Conservation (phyloP, 1,140 invertebrate genomes). For the Ridgeia piscesae region DNA sequence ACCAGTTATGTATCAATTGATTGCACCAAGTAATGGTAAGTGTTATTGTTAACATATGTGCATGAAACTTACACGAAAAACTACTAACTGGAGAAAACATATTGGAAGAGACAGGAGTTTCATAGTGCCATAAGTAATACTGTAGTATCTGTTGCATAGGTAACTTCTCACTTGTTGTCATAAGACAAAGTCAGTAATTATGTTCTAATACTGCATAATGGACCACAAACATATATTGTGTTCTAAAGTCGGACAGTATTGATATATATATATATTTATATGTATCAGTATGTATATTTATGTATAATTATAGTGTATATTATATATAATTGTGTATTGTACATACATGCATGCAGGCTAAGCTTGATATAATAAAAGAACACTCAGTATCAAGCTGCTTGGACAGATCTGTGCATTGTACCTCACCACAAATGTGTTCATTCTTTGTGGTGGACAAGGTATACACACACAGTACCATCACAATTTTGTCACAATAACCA, state of each 20-base stretch:
- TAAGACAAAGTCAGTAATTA: background rate
- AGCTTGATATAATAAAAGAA: too few species aligned
- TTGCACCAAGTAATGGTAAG: too few species aligned
- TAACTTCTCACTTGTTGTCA: background rate
- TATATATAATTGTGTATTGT: too few species aligned
- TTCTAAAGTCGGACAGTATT: background rate
- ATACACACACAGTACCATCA: too few species aligned
- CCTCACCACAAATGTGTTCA: too few species aligned
- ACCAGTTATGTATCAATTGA: too few species aligned
- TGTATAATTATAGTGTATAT: too few species aligned
- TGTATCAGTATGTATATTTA: background rate
- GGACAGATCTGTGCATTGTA: too few species aligned
- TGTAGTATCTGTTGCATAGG: background rate
- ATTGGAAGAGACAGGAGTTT: background rate
- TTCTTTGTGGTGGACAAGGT: too few species aligned
- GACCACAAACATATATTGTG: background rate
- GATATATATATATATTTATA: background rate
- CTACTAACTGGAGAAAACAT: background rate
- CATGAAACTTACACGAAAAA: background rate
- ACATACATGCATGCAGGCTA: too few species aligned
- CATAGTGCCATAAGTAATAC: background rate
- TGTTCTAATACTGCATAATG: background rate
- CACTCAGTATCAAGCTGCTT: too few species aligned
- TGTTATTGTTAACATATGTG: too few species aligned
- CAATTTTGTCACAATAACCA: background rate